phyloP scores from a whole-genome alignment of 2,888 invertebrate species.

The Synanthedon myopaeformis region DNA sequence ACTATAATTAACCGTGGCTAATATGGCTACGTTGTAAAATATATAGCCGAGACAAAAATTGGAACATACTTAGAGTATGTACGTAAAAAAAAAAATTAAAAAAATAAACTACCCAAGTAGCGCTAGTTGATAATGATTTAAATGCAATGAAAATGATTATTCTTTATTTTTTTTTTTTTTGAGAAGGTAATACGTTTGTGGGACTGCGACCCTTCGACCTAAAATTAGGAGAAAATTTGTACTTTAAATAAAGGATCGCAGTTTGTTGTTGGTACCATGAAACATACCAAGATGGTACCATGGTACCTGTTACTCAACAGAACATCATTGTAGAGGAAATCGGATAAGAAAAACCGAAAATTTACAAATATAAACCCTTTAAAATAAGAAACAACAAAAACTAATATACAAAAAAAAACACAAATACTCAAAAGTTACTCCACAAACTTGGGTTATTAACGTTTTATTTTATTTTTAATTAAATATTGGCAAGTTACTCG shows the following conservation, averaged over 20 bases:
- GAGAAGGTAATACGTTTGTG: background rate
- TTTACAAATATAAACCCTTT: constrained; percentile 59
- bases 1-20: background rate
- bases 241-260: constrained; percentile 50
- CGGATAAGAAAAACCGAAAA: constrained; percentile 46
- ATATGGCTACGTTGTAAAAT: background rate
- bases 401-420: constrained; percentile 48
- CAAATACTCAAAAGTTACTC: constrained; percentile 52
- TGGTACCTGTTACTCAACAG: background rate
- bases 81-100: background rate
- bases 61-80: too few relatives aligned
- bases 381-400: constrained; percentile 65
- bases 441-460: constrained; percentile 7
- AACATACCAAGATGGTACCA: background rate
- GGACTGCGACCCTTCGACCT: constrained; percentile 42
- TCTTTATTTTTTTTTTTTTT: background rate
- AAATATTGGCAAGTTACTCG: constrained; percentile 17
- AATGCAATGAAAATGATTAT: background rate
- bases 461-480: constrained; percentile 10
- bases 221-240: constrained; percentile 57
- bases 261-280: constrained; percentile 4
- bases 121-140: background rate
- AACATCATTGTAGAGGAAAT: constrained; percentile 23
- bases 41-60: background rate
- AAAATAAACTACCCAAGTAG: background rate